phyloP scores from a whole-genome alignment of 2,888 invertebrate genomes.

The Pachymerium ferrugineum region DNA sequence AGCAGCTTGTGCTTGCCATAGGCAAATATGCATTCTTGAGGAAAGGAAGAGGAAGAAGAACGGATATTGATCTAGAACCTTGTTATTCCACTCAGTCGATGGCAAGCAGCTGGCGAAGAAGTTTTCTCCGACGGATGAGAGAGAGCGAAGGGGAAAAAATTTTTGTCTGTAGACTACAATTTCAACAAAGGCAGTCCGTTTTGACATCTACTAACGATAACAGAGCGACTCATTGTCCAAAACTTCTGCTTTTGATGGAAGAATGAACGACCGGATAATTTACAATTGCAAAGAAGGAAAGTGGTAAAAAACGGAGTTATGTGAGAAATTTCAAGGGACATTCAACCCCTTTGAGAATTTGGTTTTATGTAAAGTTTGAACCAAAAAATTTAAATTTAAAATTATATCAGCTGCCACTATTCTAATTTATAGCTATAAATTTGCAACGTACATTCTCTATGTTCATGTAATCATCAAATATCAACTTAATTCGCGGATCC shows the following conservation, averaged over 20 bases:
- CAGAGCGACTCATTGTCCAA: background rate
- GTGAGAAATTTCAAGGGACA: background rate
- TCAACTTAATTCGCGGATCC: too few species aligned
- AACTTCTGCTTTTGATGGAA: slow-evolving; percentile 11
- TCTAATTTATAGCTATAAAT: too few species aligned
- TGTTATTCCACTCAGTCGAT: slow-evolving; percentile 27
- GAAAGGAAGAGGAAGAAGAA: background rate
- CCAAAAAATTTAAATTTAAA: too few species aligned
- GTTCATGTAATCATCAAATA: too few species aligned
- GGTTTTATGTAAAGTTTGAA: too few species aligned
- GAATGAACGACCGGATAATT: background rate
- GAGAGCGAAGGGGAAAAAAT: too few species aligned
- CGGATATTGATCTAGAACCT: slow-evolving; percentile 21
- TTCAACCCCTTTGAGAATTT: too few species aligned
- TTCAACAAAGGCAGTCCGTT: slow-evolving; percentile 5
- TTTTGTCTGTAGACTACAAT: slow-evolving; percentile 20
- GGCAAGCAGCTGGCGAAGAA: slow-evolving; percentile 24
- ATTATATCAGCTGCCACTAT: too few species aligned
- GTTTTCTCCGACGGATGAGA: background rate
- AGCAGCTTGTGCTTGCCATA: background rate
- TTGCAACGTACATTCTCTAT: too few species aligned
- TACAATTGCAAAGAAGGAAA: background rate
- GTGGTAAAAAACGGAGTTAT: background rate
- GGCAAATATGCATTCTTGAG: slow-evolving; percentile 23
- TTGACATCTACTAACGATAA: slow-evolving; percentile 20